phyloP scores from a whole-genome alignment of 2,888 invertebrate species.

The Melieria omissa region DNA sequence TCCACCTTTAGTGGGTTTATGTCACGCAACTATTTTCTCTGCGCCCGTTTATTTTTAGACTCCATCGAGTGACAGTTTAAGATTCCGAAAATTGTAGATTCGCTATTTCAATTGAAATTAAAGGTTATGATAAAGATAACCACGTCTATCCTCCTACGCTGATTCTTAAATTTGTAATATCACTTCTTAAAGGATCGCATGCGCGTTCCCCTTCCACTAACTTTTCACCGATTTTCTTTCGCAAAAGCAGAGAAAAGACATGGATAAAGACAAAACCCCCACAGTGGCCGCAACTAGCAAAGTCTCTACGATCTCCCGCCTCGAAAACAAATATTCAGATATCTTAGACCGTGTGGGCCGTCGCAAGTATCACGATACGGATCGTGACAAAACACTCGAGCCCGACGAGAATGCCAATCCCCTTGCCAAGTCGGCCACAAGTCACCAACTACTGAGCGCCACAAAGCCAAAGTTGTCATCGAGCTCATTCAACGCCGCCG shows the following conservation, averaged over 20 bases:
- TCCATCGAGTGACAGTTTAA: too few species aligned
- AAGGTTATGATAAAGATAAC: too few species aligned
- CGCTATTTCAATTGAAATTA: too few species aligned
- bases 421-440: slow-evolving; percentile 78
- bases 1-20: too few species aligned
- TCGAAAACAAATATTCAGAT: slow-evolving; percentile 84
- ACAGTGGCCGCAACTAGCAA: slow-evolving; percentile 48
- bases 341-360: slow-evolving; percentile 79
- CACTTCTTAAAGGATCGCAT: too few species aligned
- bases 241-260: slow-evolving; percentile 52
- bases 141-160: too few species aligned
- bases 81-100: too few species aligned
- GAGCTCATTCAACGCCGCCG: slow-evolving; percentile 70
- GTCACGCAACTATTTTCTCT: too few species aligned
- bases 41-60: too few species aligned
- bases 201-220: too few species aligned
- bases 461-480: slow-evolving; percentile 67
- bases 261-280: slow-evolving; percentile 66
- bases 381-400: slow-evolving; percentile 78
- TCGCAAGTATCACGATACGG: slow-evolving; percentile 65
- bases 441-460: slow-evolving; percentile 78
- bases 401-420: slow-evolving; percentile 68
- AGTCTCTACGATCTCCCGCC: slow-evolving; percentile 72
- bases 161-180: too few species aligned
- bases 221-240: slow-evolving; percentile 12